A percentile compares a stretch with the other conserved stretches of the same genome.
These are phyloP conservation scores for Potorous gilbertii DNA, from an alignment of 2,797 vertebrate genomes.

Conservation along the genomic window DNA sequence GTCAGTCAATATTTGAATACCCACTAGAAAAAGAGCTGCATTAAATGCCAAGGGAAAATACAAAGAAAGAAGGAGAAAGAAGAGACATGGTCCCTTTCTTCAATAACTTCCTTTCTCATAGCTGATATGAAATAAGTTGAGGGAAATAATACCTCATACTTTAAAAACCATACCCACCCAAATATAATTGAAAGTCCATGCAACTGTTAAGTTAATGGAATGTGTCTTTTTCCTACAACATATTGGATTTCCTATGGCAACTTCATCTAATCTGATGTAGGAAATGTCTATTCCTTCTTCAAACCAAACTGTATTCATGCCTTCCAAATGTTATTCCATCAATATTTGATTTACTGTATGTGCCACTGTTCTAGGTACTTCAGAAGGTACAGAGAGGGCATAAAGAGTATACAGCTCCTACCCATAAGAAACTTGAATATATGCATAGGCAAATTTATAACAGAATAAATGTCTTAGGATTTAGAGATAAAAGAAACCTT, in stretches of 20 bases:
- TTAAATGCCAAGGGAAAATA: neutral
- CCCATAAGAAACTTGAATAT: neutral
- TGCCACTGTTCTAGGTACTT: too few species aligned
- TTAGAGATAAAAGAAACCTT: neutral
- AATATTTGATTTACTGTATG: neutral
- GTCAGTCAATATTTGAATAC: neutral
- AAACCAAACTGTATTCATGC: neutral
- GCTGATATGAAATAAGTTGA: neutral
- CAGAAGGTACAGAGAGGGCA: neutral
- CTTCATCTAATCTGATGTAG: neutral
- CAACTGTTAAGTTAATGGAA: neutral
- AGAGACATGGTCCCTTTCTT: neutral
- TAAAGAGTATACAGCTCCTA: neutral
- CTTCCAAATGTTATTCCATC: neutral
- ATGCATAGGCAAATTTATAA: neutral
- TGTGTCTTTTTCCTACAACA: neutral
- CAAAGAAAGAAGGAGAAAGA: neutral
- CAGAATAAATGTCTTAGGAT: neutral
- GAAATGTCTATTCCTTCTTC: neutral
- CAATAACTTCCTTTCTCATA: neutral
- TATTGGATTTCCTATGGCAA: neutral
- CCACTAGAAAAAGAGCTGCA: neutral
- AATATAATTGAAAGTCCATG: neutral
- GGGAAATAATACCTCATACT: neutral
- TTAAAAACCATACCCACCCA: neutral